Conservation (phyloP, 2,113 vertebrate species). For the Dinomys branickii region DNA sequence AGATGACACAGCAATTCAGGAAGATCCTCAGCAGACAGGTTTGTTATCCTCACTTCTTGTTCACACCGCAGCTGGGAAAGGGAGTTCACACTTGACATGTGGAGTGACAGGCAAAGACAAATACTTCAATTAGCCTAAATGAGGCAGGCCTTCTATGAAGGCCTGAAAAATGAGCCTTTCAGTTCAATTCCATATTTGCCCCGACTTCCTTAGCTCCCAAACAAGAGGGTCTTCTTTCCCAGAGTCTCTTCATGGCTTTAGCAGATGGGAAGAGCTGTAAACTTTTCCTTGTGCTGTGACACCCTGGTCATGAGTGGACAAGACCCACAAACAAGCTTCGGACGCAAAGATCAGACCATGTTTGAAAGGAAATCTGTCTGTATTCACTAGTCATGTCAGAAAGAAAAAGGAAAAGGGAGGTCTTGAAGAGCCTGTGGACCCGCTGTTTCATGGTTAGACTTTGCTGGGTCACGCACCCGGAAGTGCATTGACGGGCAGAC, state of each 20-base stretch:
- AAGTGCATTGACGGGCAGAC: neutral
- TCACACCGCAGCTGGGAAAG: neutral
- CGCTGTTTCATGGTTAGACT: neutral
- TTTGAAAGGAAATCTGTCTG: neutral
- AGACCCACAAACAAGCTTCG: neutral
- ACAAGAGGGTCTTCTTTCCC: neutral
- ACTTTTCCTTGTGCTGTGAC: neutral
- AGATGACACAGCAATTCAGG: slow-evolving; percentile 91
- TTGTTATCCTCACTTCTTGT: neutral
- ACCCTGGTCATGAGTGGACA: neutral
- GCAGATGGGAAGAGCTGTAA: neutral
- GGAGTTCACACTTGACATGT: neutral
- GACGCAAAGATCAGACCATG: neutral
- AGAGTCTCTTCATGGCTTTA: neutral
- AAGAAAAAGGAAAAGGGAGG: neutral
- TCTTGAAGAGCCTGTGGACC: neutral
- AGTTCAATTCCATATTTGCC: neutral
- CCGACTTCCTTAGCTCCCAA: neutral
- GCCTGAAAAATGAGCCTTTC: neutral
- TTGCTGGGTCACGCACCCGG: neutral
- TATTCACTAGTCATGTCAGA: neutral
- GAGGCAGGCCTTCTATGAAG: neutral
- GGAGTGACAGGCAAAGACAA: neutral
- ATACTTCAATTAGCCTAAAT: neutral
- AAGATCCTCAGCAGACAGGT: slow-evolving; percentile 92